phyloP scores from a whole-genome alignment of 2,888 invertebrate species.

The Drosophila limbata region DNA sequence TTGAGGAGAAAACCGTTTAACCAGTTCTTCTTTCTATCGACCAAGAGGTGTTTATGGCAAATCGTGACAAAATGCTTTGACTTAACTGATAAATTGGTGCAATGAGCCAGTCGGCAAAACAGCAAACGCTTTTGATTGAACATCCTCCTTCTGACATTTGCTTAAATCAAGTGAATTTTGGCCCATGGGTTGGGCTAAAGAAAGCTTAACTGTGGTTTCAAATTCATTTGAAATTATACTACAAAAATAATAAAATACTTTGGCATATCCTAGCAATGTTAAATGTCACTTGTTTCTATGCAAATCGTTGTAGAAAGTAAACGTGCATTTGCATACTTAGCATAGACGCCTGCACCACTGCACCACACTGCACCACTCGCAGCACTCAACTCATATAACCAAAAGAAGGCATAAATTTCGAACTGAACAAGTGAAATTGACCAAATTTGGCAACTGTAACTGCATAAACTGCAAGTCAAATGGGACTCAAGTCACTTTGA shows the following conservation, averaged over 20 bases:
- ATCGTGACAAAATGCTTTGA: slow-evolving; percentile 75
- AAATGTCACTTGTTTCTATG: slow-evolving; percentile 23
- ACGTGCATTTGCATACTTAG: slow-evolving; percentile 38
- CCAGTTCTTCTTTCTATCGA: slow-evolving; percentile 34
- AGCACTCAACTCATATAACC: slow-evolving; percentile 33
- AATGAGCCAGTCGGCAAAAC: slow-evolving; percentile 52
- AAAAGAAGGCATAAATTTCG: slow-evolving; percentile 57
- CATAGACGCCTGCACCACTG: slow-evolving; percentile 13
- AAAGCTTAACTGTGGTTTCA: slow-evolving; percentile 26
- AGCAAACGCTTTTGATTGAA: slow-evolving; percentile 53
- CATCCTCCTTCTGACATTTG: slow-evolving; percentile 66
- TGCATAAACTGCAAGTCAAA: slow-evolving; percentile 66
- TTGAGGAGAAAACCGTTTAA: slow-evolving; percentile 44
- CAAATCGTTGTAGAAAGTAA: slow-evolving; percentile 33
- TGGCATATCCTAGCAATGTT: slow-evolving; percentile 3
- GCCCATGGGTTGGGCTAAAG: slow-evolving; percentile 50
- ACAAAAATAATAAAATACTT: neutral
- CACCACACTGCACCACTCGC: slow-evolving; percentile 1
- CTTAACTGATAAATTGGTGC: slow-evolving; percentile 61
- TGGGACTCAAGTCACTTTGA: slow-evolving; percentile 68
- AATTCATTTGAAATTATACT: slow-evolving; percentile 4
- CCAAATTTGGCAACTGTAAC: slow-evolving; percentile 73
- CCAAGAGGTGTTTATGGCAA: slow-evolving; percentile 77
- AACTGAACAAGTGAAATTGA: slow-evolving; percentile 73
- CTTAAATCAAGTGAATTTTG: slow-evolving; percentile 24